These are phyloP conservation scores for Arctocebus calabarensis DNA, from an alignment of 2,797 vertebrate species.

Conservation along the genomic window DNA sequence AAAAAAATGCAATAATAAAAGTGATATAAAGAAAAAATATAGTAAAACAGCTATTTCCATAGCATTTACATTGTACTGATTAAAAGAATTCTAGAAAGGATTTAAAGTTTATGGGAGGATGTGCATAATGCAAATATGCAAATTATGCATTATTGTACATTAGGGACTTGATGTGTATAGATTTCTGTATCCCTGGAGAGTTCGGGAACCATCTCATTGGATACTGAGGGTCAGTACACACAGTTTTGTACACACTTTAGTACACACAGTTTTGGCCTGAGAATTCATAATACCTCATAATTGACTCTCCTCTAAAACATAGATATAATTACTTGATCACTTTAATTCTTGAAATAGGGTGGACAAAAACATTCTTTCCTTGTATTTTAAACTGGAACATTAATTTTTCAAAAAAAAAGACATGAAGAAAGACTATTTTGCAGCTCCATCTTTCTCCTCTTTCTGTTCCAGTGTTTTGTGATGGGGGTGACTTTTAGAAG, in stretches of 20 bases:
- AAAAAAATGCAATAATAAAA: neutral
- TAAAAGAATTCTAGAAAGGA: neutral
- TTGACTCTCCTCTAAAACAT: neutral
- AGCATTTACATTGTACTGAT: neutral
- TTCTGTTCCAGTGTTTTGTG: neutral
- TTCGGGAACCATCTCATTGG: neutral
- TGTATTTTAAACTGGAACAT: neutral
- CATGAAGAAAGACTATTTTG: neutral
- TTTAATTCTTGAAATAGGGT: neutral
- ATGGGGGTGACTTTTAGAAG: slow-evolving; percentile 27
- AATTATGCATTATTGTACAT: neutral
- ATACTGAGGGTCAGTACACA: neutral
- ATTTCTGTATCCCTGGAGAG: neutral
- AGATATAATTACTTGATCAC: neutral
- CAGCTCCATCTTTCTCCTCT: neutral
- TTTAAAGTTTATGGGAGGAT: neutral
- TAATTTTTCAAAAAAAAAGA: neutral
- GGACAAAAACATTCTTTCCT: neutral
- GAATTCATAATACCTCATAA: neutral
- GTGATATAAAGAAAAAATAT: neutral
- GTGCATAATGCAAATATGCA: neutral
- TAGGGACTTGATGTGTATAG: neutral
- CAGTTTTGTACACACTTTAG: neutral
- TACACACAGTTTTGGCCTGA: neutral
- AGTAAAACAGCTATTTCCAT: neutral